These are phyloP conservation scores for Callyntrura guangdongensis DNA, from an alignment of 2,888 invertebrate genomes.

Conservation along the genomic window DNA sequence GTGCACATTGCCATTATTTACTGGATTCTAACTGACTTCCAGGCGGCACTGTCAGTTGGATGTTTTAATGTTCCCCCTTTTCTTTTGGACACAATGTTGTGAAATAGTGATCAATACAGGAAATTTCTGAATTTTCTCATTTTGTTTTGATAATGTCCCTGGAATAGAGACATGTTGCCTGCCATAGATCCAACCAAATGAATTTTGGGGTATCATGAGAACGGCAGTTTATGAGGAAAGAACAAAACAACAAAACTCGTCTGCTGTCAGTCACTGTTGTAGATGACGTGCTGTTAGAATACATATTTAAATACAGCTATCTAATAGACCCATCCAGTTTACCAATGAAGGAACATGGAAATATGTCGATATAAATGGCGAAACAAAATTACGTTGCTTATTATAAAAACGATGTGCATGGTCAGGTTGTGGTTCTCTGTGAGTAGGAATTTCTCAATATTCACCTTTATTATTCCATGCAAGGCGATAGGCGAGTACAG, in stretches of 20 bases:
- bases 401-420: neutral
- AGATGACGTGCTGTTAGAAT: neutral
- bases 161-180: neutral
- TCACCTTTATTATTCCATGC: too few species aligned
- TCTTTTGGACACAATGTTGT: neutral
- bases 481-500: too few species aligned
- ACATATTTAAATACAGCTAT: conserved; percentile 32
- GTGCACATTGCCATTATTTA: neutral
- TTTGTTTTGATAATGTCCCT: neutral
- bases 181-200: neutral
- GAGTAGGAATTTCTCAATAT: neutral
- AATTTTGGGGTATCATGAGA: neutral
- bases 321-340: too few species aligned
- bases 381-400: neutral
- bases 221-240: neutral
- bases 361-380: neutral
- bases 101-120: neutral
- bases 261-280: conserved; percentile 18
- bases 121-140: neutral
- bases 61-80: neutral
- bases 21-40: too few species aligned
- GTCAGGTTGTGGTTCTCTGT: neutral
- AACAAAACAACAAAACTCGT: conserved; percentile 6
- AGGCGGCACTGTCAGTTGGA: neutral
- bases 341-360: neutral